phyloP scores from a whole-genome alignment of 2,113 vertebrate genomes.

The Myxocyprinus asiaticus region DNA sequence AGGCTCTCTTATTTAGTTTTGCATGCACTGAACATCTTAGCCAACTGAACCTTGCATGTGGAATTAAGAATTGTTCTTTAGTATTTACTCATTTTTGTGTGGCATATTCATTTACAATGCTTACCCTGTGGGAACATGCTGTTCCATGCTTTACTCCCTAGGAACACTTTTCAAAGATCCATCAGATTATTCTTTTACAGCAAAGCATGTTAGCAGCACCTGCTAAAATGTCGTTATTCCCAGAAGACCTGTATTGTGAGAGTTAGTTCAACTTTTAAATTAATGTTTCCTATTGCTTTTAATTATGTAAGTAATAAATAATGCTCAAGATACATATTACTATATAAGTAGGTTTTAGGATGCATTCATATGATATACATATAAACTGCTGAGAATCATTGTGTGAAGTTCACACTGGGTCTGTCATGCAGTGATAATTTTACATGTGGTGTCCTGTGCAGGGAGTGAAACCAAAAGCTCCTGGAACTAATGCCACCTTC shows the following conservation, averaged over 20 bases:
- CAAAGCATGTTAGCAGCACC: background rate
- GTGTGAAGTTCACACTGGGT: slow-evolving; percentile 10
- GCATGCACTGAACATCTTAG: no score
- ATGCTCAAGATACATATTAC: background rate
- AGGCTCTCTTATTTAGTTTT: no score
- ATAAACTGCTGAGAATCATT: slow-evolving; percentile 31
- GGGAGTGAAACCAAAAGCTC: slow-evolving; percentile 54
- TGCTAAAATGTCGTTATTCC: background rate
- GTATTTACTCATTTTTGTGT: background rate
- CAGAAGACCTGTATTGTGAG: background rate
- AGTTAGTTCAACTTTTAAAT: background rate
- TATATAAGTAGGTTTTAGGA: slow-evolving; percentile 5
- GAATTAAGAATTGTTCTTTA: background rate
- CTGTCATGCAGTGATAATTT: slow-evolving; percentile 38
- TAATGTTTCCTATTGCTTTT: slow-evolving; percentile 7
- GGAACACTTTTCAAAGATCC: slow-evolving; percentile 16
- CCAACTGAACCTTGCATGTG: no score
- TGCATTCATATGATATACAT: slow-evolving; percentile 23
- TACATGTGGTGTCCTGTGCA: slow-evolving; percentile 41
- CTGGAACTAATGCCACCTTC: slow-evolving; percentile 43
- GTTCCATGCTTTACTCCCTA: slow-evolving; percentile 3
- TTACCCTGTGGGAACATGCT: background rate
- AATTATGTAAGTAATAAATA: background rate
- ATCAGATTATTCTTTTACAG: background rate
- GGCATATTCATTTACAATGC: slow-evolving; percentile 6